phyloP scores from a whole-genome alignment of 2,888 invertebrate species.

The Clepsis dumicolana region DNA sequence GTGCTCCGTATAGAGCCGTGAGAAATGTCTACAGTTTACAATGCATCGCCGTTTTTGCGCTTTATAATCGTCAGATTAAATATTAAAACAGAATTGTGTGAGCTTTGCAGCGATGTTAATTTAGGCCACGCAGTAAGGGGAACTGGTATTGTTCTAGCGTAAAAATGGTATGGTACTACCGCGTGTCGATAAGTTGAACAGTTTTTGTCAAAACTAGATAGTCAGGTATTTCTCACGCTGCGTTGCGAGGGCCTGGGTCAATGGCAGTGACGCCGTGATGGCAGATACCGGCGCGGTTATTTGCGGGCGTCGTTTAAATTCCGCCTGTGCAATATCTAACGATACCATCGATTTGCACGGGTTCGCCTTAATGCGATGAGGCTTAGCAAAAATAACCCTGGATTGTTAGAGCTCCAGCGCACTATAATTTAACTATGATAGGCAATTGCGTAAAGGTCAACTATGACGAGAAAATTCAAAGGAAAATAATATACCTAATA shows the following conservation, averaged over 20 bases:
- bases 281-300: conserved; percentile 39
- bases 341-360: conserved; percentile 39
- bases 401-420: conserved; percentile 15
- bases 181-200: conserved; percentile 23
- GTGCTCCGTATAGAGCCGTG: conserved; percentile 63
- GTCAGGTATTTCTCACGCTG: conserved; percentile 39
- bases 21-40: conserved; percentile 64
- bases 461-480: neutral
- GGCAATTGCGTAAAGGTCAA: neutral
- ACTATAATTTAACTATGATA: neutral
- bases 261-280: conserved; percentile 41
- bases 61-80: conserved; percentile 60
- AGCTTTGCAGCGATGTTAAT: conserved; percentile 45
- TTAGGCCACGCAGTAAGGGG: conserved; percentile 43
- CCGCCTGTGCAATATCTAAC: conserved; percentile 40
- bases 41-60: conserved; percentile 60
- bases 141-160: conserved; percentile 15
- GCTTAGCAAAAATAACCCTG: conserved; percentile 19
- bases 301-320: conserved; percentile 33
- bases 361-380: conserved; percentile 9
- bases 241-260: conserved; percentile 43
- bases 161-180: conserved; percentile 8
- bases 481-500: neutral
- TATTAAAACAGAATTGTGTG: conserved; percentile 62
- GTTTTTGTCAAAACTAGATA: conserved; percentile 38